Evolutionary conservation across 2,797 vertebrate species (phyloP).

Genomic region (Neoniphon sammara): DNA sequence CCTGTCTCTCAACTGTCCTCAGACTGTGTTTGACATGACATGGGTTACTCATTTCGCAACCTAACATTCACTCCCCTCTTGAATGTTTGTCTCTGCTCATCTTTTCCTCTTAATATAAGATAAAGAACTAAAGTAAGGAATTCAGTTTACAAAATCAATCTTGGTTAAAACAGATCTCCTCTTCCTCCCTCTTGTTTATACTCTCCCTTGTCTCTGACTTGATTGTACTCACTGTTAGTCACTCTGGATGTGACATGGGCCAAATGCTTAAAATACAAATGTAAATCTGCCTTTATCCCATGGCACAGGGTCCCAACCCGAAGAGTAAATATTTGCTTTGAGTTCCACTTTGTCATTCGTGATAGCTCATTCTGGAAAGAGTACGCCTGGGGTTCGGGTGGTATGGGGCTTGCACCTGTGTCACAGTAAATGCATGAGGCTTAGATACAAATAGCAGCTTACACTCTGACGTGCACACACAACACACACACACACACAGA

Average conservation of each 20-base stretch:
- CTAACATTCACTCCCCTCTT: too few relatives aligned
- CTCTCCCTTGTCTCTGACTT: not conserved
- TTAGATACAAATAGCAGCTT: slow-evolving; percentile 81
- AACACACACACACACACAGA: slow-evolving; percentile 26
- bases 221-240: too few relatives aligned
- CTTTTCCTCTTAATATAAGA: too few relatives aligned
- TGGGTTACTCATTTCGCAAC: not conserved
- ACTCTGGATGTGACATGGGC: too few relatives aligned
- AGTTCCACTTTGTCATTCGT: slow-evolving; percentile 27
- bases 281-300: not conserved
- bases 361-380: slow-evolving; percentile 37
- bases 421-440: slow-evolving; percentile 69
- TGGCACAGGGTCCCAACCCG: not conserved
- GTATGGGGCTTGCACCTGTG: slow-evolving; percentile 74
- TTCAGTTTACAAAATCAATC: too few relatives aligned
- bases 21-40: too few relatives aligned
- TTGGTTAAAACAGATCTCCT: not conserved
- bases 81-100: too few relatives aligned
- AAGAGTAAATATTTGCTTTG: slow-evolving; percentile 18
- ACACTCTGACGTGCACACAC: slow-evolving; percentile 48
- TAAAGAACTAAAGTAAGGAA: not conserved
- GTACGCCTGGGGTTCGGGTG: slow-evolving; percentile 18
- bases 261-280: not conserved
- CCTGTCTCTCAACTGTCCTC: not conserved
- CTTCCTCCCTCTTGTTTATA: not conserved